Percentiles rank a stretch among this genome's conserved stretches.
Conservation (phyloP, 1,140 invertebrate species). For the Yoshiicerus persimilis region DNA sequence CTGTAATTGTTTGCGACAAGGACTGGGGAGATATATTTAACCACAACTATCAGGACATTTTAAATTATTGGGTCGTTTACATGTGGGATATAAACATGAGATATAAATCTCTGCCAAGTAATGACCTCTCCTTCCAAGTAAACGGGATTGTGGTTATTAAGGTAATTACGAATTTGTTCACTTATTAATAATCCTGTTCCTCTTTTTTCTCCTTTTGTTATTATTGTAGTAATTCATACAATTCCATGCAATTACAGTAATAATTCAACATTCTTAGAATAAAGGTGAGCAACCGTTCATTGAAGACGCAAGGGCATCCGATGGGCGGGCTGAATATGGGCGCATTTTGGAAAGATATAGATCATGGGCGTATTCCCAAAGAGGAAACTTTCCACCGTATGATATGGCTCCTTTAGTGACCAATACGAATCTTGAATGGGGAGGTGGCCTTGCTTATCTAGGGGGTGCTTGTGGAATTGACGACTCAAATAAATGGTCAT, state of each 20-base stretch:
- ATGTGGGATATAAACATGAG: constrained; percentile 30
- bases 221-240: not conserved
- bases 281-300: constrained; percentile 25
- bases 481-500: not conserved
- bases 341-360: not conserved
- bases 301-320: constrained; percentile 27
- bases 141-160: constrained; percentile 3
- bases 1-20: too few relatives aligned
- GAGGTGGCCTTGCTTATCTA: constrained; percentile 27
- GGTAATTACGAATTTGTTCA: not conserved
- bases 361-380: constrained; percentile 4
- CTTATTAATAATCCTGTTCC: too few relatives aligned
- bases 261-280: not conserved
- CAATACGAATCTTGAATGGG: constrained; percentile 24
- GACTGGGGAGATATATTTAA: constrained; percentile 25
- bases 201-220: too few relatives aligned
- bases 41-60: not conserved
- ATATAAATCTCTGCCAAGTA: constrained; percentile 12
- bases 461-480: not conserved
- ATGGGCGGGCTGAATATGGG: constrained; percentile 25
- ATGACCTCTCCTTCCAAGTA: not conserved
- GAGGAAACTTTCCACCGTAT: not conserved
- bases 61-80: constrained; percentile 24
- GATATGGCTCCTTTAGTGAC: constrained; percentile 27
- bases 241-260: not conserved